These are phyloP conservation scores for Heliconius himera DNA, from an alignment of 1,140 invertebrate genomes.

Conservation along the genomic window DNA sequence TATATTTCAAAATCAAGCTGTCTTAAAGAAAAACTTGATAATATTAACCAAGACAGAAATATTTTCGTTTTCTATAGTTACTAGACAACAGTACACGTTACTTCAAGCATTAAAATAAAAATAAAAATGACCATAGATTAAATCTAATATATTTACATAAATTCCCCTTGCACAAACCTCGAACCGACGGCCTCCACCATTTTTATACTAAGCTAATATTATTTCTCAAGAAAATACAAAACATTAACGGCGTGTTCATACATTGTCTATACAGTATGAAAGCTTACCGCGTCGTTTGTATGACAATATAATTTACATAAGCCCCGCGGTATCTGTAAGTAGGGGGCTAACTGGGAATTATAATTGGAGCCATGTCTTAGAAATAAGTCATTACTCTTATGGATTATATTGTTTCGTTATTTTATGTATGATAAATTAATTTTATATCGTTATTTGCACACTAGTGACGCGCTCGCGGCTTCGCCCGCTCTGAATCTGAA, in stretches of 20 bases:
- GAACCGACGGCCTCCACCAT: too few species aligned
- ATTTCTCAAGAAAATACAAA: not conserved
- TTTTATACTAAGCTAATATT: not conserved
- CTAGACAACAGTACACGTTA: too few species aligned
- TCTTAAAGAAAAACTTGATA: too few species aligned
- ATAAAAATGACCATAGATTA: too few species aligned
- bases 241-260: slow-evolving; percentile 1
- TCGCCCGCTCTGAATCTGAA: too few species aligned
- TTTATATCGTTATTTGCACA: not conserved
- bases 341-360: slow-evolving; percentile 16
- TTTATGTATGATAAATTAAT: slow-evolving; percentile 1
- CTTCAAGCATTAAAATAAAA: too few species aligned
- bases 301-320: slow-evolving; percentile 21
- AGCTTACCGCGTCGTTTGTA: slow-evolving; percentile 12
- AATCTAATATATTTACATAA: too few species aligned
- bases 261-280: slow-evolving; percentile 11
- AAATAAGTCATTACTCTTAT: slow-evolving; percentile 11
- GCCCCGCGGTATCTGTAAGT: slow-evolving; percentile 15
- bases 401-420: not conserved
- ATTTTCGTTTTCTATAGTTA: too few species aligned
- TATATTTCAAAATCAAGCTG: too few species aligned
- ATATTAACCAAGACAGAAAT: too few species aligned
- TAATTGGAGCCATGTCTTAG: slow-evolving; percentile 1
- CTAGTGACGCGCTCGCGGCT: not conserved
- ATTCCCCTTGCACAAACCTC: too few species aligned